These are phyloP conservation scores for Megalonaias nervosa DNA, from an alignment of 1,140 invertebrate species.

Conservation along the genomic window DNA sequence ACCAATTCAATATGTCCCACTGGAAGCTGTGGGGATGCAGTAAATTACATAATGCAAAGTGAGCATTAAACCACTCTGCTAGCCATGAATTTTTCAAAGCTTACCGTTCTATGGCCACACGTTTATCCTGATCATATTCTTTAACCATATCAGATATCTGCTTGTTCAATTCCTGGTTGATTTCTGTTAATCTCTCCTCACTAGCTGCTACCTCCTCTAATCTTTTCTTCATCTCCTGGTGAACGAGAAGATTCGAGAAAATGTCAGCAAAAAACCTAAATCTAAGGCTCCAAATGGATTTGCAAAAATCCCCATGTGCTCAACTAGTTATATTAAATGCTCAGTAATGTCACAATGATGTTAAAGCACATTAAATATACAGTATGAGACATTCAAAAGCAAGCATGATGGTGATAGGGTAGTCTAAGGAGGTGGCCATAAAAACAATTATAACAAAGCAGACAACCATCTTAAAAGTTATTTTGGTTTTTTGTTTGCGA, in stretches of 20 bases:
- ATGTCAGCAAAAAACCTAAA: too few relatives aligned
- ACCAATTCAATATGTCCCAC: constrained; percentile 1
- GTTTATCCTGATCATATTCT: constrained; percentile 63
- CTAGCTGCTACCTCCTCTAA: constrained; percentile 58
- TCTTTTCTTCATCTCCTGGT: constrained; percentile 58
- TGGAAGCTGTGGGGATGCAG: neutral
- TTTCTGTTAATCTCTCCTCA: constrained; percentile 61
- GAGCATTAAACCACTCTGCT: neutral
- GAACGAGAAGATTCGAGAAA: neutral
- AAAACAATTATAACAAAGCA: too few relatives aligned
- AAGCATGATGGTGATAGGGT: too few relatives aligned
- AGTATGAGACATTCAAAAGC: too few relatives aligned
- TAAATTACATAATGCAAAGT: neutral
- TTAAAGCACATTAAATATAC: too few relatives aligned
- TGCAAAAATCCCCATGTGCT: too few relatives aligned
- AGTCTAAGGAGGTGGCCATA: too few relatives aligned
- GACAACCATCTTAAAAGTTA: too few relatives aligned
- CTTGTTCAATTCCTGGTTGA: constrained; percentile 59
- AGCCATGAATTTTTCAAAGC: constrained; percentile 1
- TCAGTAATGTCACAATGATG: too few relatives aligned
- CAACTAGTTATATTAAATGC: too few relatives aligned
- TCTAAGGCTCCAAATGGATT: too few relatives aligned
- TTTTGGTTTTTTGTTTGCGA: too few relatives aligned
- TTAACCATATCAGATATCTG: constrained; percentile 64
- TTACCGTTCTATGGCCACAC: constrained; percentile 58